Conservation (phyloP, 1,140 invertebrate genomes). For the Scaptomyza pallida region DNA sequence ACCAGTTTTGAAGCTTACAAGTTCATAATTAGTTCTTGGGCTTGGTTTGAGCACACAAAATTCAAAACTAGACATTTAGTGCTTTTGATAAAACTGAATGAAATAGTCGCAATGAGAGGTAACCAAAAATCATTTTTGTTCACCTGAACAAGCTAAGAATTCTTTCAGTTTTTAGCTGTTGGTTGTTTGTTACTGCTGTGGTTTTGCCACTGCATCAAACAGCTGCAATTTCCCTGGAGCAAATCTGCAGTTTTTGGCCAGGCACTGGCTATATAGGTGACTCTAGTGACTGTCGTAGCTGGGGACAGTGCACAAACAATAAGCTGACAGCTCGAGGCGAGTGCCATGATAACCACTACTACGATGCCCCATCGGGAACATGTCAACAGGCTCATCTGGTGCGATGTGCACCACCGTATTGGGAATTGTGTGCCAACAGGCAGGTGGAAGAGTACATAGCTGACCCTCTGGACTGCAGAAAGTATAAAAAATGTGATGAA, state of each 20-base stretch:
- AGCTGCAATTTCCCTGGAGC: slow-evolving; percentile 23
- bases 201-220: slow-evolving; percentile 3
- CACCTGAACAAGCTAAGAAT: slow-evolving; percentile 16
- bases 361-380: slow-evolving; percentile 30
- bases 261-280: slow-evolving; percentile 42
- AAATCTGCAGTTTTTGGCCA: slow-evolving; percentile 39
- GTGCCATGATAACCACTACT: slow-evolving; percentile 27
- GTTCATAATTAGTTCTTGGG: slow-evolving; percentile 11
- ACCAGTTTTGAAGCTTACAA: background rate
- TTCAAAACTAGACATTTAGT: slow-evolving; percentile 3
- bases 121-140: slow-evolving; percentile 1
- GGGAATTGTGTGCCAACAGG: slow-evolving; percentile 29
- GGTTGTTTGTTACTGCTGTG: background rate
- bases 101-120: slow-evolving; percentile 45
- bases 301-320: slow-evolving; percentile 47
- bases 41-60: background rate
- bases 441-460: slow-evolving; percentile 24
- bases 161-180: slow-evolving; percentile 31
- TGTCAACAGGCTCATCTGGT: slow-evolving; percentile 9
- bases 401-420: slow-evolving; percentile 19
- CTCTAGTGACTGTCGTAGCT: slow-evolving; percentile 39
- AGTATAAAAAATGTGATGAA: slow-evolving; percentile 16
- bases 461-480: slow-evolving; percentile 36
- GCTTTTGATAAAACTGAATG: background rate
- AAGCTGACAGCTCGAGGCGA: background rate